A percentile compares a stretch with the other conserved stretches of the same genome.
Conservation (phyloP, 2,113 vertebrate genomes). For the Ariopsis seemanni region DNA sequence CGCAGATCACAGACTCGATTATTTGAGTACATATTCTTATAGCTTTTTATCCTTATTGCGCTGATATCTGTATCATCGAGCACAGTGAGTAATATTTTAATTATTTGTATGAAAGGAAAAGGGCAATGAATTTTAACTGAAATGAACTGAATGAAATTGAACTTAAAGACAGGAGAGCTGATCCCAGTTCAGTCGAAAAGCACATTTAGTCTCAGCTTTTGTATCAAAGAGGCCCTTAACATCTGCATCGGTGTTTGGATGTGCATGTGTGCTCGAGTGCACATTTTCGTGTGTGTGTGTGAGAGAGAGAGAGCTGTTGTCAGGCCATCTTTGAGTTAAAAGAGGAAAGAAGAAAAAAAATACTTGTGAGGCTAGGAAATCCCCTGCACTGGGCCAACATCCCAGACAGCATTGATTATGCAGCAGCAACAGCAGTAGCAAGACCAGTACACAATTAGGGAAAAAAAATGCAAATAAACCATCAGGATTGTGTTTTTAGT, state of each 20-base stretch:
- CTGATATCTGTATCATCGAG: not conserved
- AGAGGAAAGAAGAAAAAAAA: conserved; percentile 73
- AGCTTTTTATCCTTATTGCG: not conserved
- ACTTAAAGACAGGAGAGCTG: not conserved
- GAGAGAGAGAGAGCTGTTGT: conserved; percentile 59
- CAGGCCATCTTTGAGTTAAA: conserved; percentile 73
- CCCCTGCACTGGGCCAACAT: conserved; percentile 73
- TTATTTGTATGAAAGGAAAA: not conserved
- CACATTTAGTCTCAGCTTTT: not conserved
- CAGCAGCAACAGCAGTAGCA: conserved; percentile 48
- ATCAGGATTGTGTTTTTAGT: conserved; percentile 21
- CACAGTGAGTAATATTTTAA: not conserved
- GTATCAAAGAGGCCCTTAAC: not conserved
- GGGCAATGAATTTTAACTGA: not conserved
- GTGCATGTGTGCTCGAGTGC: not conserved
- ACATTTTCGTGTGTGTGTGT: not conserved
- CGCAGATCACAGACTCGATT: not conserved
- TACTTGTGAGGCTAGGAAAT: conserved; percentile 73
- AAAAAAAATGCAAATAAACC: conserved; percentile 28
- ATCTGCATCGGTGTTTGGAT: conserved; percentile 25
- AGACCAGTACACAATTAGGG: not conserved
- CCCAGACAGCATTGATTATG: conserved; percentile 62
- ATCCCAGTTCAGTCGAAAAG: not conserved
- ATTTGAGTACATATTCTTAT: not conserved
- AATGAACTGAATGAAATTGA: not conserved